Conservation (phyloP, 2,113 vertebrate genomes). For the Myiozetetes cayanensis region DNA sequence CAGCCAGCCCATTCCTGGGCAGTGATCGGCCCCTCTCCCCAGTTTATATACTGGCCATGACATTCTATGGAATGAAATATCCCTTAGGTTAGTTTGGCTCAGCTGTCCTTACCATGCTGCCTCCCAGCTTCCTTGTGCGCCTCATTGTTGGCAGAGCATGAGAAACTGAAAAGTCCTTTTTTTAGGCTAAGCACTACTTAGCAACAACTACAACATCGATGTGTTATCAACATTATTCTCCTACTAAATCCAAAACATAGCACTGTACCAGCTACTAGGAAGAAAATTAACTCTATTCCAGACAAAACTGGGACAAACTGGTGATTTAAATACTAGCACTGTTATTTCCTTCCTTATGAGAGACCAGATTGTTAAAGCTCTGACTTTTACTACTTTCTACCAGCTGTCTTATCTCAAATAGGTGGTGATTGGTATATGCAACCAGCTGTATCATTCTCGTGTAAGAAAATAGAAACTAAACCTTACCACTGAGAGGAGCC, state of each 20-base stretch:
- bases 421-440: not conserved
- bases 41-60: not conserved
- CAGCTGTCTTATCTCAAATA: slow-evolving; percentile 1
- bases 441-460: not conserved
- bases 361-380: not conserved
- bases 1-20: not conserved
- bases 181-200: not conserved
- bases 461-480: not conserved
- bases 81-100: not conserved
- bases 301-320: not conserved
- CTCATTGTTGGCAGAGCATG: not conserved
- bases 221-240: not conserved
- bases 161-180: not conserved
- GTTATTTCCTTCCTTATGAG: not conserved
- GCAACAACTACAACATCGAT: not conserved
- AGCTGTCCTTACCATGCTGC: not conserved
- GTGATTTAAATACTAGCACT: not conserved
- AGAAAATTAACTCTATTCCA: not conserved
- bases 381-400: not conserved
- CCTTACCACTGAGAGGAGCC: not conserved
- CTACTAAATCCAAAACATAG: not conserved
- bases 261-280: not conserved
- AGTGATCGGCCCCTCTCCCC: not conserved
- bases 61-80: not conserved
- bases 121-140: not conserved